Evolutionary conservation across 2,113 vertebrate genomes (phyloP).

Genomic region (Indri indri): DNA sequence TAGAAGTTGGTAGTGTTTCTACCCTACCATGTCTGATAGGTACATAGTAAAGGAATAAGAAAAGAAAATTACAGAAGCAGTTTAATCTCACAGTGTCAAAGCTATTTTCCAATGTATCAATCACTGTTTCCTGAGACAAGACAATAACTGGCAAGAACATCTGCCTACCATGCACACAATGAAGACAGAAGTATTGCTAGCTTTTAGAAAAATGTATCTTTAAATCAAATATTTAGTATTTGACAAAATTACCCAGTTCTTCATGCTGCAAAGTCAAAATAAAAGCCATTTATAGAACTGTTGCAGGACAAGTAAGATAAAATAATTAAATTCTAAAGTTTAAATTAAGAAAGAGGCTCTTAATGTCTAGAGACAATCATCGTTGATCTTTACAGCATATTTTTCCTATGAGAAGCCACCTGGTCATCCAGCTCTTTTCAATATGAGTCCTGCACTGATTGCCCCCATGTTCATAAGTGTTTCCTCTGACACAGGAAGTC

Average conservation of each 20-base stretch:
- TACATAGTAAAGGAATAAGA: neutral
- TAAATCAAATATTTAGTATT: slow-evolving; percentile 13
- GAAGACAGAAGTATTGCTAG: neutral
- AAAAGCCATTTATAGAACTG: neutral
- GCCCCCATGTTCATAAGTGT: neutral
- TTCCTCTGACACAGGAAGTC: neutral
- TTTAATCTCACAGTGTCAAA: slow-evolving; percentile 29
- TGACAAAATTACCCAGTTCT: neutral
- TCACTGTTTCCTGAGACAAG: slow-evolving; percentile 35
- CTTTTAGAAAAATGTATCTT: neutral
- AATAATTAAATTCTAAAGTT: neutral
- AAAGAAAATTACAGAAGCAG: slow-evolving; percentile 17
- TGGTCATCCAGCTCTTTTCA: neutral
- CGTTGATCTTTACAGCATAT: neutral
- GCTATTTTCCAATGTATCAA: slow-evolving; percentile 10
- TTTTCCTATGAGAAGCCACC: neutral
- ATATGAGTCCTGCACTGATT: neutral
- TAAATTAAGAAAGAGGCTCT: slow-evolving; percentile 21
- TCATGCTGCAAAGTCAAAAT: slow-evolving; percentile 4
- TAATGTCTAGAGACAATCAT: neutral
- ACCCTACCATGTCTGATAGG: neutral
- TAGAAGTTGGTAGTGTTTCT: neutral
- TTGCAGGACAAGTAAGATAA: neutral
- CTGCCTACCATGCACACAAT: neutral
- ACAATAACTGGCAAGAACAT: neutral